Conservation (phyloP, 2,113 vertebrate genomes). For the Cyanoliseus patagonus region DNA sequence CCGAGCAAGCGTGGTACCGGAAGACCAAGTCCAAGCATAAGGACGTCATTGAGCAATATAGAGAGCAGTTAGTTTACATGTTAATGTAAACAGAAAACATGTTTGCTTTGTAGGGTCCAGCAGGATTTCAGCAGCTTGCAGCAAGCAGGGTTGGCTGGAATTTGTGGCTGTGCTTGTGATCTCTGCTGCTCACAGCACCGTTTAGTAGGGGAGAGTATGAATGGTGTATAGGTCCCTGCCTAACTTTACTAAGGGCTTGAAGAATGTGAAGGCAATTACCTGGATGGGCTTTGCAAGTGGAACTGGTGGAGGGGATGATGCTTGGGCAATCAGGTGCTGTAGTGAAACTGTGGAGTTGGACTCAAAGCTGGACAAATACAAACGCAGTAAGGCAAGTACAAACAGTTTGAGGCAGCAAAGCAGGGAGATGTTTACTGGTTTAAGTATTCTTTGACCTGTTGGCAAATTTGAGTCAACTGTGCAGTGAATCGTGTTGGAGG, state of each 20-base stretch:
- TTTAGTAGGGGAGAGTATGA: background rate
- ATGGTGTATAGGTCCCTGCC: background rate
- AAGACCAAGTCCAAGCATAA: background rate
- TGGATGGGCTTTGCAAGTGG: background rate
- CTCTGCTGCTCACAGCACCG: background rate
- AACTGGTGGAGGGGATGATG: background rate
- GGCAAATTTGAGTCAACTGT: background rate
- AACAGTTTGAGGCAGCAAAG: rapidly evolving
- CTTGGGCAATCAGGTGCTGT: background rate
- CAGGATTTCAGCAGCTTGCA: background rate
- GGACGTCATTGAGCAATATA: background rate
- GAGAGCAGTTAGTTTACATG: background rate
- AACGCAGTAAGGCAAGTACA: background rate
- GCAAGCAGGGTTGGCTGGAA: background rate
- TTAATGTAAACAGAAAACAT: background rate
- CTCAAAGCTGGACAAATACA: background rate
- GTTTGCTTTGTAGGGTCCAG: background rate
- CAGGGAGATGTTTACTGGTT: rapidly evolving
- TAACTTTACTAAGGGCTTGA: background rate
- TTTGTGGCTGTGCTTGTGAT: background rate
- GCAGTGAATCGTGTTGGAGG: background rate
- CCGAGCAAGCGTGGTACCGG: background rate
- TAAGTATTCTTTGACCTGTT: background rate
- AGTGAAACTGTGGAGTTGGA: background rate
- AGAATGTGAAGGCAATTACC: background rate